A percentile compares a stretch with the other conserved stretches of the same genome.
phyloP scores from a whole-genome alignment of 2,797 vertebrate genomes.

The Tokudaia muenninki region DNA sequence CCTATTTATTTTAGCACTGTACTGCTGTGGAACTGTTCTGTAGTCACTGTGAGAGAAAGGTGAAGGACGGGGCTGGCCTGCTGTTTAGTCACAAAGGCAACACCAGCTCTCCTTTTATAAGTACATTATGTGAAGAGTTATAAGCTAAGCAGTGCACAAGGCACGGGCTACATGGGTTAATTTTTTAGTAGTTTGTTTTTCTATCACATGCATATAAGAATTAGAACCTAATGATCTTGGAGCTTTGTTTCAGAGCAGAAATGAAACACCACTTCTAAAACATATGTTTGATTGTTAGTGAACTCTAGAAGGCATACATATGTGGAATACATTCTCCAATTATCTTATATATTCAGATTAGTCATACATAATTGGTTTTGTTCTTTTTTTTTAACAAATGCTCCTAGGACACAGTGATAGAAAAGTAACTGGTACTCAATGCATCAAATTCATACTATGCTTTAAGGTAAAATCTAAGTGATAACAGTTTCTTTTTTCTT shows the following conservation, averaged over 20 bases:
- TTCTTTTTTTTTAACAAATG: background rate
- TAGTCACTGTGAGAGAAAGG: background rate
- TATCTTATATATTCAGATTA: constrained; percentile 20
- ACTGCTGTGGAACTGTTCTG: background rate
- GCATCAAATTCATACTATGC: background rate
- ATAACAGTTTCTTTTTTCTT: background rate
- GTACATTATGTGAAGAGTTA: background rate
- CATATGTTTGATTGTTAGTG: background rate
- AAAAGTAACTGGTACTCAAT: constrained; percentile 14
- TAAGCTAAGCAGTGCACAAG: background rate
- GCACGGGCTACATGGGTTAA: background rate
- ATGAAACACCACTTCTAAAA: background rate
- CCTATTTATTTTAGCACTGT: background rate
- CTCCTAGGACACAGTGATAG: background rate
- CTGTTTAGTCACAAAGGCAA: background rate
- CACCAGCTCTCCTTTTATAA: background rate
- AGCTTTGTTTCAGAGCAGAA: background rate
- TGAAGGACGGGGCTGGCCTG: background rate
- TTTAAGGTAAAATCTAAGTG: constrained; percentile 35
- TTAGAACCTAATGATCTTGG: constrained; percentile 37
- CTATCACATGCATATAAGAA: background rate
- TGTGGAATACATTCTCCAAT: constrained; percentile 12
- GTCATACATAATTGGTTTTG: background rate
- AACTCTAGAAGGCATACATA: constrained; percentile 22
- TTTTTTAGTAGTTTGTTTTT: constrained; percentile 46